These are phyloP conservation scores for Fragum sueziense DNA, from an alignment of 2,888 invertebrate genomes.

Conservation along the genomic window DNA sequence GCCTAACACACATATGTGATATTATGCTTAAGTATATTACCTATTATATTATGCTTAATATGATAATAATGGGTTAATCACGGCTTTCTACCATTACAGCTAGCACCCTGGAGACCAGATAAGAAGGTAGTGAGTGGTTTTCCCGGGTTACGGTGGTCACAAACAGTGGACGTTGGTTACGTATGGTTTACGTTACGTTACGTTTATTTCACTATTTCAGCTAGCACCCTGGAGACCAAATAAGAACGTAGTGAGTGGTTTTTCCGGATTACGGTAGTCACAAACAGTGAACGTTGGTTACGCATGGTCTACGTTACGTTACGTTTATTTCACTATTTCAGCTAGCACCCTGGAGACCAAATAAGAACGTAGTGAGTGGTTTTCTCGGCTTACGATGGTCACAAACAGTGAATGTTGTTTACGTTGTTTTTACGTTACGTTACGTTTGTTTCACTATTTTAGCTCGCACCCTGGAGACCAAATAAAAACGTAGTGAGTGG, in stretches of 20 bases:
- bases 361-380: conserved; percentile 8
- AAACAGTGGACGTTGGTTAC: conserved; percentile 71
- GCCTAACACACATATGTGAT: not conserved
- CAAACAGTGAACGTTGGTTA: conserved; percentile 57
- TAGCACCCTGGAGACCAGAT: conserved; percentile 8
- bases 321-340: no score
- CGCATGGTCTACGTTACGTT: no score
- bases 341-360: conserved; percentile 16
- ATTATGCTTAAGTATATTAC: not conserved
- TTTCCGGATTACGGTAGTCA: not conserved
- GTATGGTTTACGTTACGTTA: no score
- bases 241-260: not conserved
- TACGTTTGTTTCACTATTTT: conserved; percentile 71
- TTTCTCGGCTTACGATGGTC: conserved; percentile 72
- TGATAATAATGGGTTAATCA: conserved; percentile 13
- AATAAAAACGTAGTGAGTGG: conserved; percentile 9
- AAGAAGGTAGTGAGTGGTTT: conserved; percentile 39
- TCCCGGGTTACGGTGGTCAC: conserved; percentile 71
- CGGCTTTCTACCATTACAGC: conserved; percentile 66
- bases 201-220: no score
- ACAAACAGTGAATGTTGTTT: conserved; percentile 72
- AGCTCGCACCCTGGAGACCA: conserved; percentile 20
- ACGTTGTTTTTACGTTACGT: conserved; percentile 68
- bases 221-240: not conserved
- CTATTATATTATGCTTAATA: not conserved